These are phyloP conservation scores for Lagopus muta DNA, from an alignment of 2,113 vertebrate species.

Conservation along the genomic window DNA sequence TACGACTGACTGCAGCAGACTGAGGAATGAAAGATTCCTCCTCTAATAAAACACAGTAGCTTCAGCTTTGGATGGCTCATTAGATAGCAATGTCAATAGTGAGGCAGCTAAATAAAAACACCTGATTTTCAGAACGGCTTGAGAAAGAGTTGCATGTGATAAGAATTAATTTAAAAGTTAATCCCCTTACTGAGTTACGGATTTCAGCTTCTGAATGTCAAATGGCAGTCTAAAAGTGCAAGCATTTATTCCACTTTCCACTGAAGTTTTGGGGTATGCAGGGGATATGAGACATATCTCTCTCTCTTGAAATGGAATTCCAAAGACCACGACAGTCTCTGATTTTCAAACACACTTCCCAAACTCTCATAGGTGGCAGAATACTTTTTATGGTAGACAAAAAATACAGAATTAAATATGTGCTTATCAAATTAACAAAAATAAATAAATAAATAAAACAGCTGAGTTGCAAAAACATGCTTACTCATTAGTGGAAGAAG, in stretches of 20 bases:
- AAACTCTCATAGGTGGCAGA: not conserved
- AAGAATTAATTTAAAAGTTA: slow-evolving; percentile 13
- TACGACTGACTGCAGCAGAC: not conserved
- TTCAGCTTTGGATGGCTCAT: not conserved
- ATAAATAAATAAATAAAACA: not conserved
- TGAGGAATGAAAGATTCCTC: not conserved
- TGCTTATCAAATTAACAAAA: not conserved
- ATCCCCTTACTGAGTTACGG: not conserved
- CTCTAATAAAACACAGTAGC: not conserved
- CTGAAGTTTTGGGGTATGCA: not conserved
- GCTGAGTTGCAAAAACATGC: not conserved
- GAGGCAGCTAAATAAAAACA: slow-evolving; percentile 42
- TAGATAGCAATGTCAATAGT: not conserved
- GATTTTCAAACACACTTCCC: not conserved
- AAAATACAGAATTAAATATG: not conserved
- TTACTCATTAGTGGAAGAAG: slow-evolving; percentile 13
- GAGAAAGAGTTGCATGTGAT: not conserved
- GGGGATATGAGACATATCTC: not conserved
- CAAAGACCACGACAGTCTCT: not conserved
- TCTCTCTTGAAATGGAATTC: not conserved
- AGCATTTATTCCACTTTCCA: not conserved
- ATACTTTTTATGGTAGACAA: not conserved
- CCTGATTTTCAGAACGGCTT: not conserved
- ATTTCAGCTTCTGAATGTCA: slow-evolving; percentile 1
- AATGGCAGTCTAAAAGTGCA: not conserved